Evolutionary conservation across 2,797 vertebrate genomes (phyloP), one percentile per base, ranked within the genome.

Genomic region (Phalanger gymnotis): DNA sequence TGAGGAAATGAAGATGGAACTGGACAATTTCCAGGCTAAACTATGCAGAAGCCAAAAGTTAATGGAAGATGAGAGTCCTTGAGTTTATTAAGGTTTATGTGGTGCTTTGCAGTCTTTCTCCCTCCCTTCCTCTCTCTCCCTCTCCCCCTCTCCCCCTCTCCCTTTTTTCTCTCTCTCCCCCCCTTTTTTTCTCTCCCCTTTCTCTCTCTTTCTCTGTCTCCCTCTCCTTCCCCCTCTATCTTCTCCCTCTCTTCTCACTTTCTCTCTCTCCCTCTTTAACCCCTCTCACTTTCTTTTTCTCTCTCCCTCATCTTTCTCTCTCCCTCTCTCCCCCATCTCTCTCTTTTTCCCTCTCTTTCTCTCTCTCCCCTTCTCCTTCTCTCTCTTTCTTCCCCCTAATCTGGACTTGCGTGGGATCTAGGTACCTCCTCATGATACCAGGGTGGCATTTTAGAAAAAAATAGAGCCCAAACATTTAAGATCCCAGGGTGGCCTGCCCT

Each of bases 1-100:
- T 61, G 40, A 55, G 30, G n/a, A 87, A 58, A 93, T 27, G 51
- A 89, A 55, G n/a, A 55, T 13, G 19, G 91, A 94, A 51, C 40
- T 55, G 66, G 90, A 93, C 93, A 90, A 55, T 58, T 93, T 90
- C 90, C 57, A 90, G 66, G 91, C 47, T 61, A 27, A 97, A 55
- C 87, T 96, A 53, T 66, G 81, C 91, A 95, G 96, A 55, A 94
- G 87, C 27, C 13, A 12, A 53, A 56, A 89, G 92, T 89, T 93
- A 73, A 47, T 53, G 34, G 16, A 54, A 81, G 73, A 53, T 40
- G 25, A 53, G 34, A 93, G 91, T 66, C 54, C 53, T 30, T 90
- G 7, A 19, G 52, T 61, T 96, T 92, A 57, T 94, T 28, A 52
- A 91, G 92, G 31, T 31, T 81, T 94, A 52, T 31, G 5, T 58